Evolutionary conservation across 2,797 vertebrate species (phyloP).

Genomic region (Mastacembelus armatus): DNA sequence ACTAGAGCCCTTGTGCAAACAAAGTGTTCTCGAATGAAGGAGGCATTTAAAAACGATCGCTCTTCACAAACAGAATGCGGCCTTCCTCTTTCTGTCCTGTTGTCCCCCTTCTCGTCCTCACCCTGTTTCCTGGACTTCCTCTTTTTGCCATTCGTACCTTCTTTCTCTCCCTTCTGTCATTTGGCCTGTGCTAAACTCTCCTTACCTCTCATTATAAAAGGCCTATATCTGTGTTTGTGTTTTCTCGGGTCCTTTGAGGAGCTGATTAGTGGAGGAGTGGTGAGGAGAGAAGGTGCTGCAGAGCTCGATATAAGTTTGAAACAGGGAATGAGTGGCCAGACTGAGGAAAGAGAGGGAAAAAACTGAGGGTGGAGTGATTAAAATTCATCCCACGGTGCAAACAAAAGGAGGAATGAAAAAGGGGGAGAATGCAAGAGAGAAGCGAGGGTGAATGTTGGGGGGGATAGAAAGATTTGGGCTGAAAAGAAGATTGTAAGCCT

Average conservation of each 20-base stretch:
- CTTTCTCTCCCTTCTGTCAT: conserved; percentile 16
- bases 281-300: conserved; percentile 32
- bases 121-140: conserved; percentile 24
- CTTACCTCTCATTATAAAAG: conserved; percentile 49
- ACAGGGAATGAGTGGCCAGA: conserved; percentile 30
- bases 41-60: conserved; percentile 77
- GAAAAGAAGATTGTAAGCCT: conserved; percentile 84
- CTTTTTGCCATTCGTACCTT: conserved; percentile 32
- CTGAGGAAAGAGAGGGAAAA: conserved; percentile 5
- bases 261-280: conserved; percentile 17
- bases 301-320: conserved; percentile 47
- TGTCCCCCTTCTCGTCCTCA: neutral
- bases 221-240: conserved; percentile 35
- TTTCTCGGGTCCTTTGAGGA: conserved; percentile 22
- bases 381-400: conserved; percentile 87
- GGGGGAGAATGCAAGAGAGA: conserved; percentile 72
- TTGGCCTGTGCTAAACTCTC: conserved; percentile 53
- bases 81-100: conserved; percentile 58
- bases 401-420: conserved; percentile 86
- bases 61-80: conserved; percentile 71
- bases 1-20: conserved; percentile 79
- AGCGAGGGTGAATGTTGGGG: conserved; percentile 58
- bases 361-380: conserved; percentile 78
- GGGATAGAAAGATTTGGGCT: conserved; percentile 72
- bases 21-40: conserved; percentile 78